Percentiles rank a stretch among this genome's conserved stretches.
These are phyloP conservation scores for Elaphurus davidianus DNA, from an alignment of 2,113 vertebrate species.

Conservation along the genomic window DNA sequence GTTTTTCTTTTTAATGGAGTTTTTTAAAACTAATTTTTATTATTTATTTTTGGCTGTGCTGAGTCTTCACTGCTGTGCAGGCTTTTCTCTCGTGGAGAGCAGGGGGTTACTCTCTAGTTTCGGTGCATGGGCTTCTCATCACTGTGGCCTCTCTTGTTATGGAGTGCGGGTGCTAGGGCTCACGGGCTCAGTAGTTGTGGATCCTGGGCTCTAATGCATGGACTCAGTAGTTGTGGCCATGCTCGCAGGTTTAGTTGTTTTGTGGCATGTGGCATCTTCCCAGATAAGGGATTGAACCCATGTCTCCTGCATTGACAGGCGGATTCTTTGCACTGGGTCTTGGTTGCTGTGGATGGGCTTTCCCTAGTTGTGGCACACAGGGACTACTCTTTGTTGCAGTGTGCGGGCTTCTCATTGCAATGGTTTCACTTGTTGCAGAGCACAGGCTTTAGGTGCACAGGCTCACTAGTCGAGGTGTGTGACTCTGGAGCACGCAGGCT, in stretches of 20 bases:
- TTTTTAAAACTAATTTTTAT: not conserved
- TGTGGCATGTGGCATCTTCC: not conserved
- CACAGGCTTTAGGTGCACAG: not conserved
- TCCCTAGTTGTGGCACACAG: not conserved
- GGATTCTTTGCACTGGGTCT: not conserved
- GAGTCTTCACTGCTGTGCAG: not conserved
- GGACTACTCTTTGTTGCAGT: not conserved
- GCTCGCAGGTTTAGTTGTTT: not conserved
- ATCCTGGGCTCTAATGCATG: not conserved
- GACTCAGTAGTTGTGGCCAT: not conserved
- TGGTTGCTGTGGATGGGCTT: not conserved
- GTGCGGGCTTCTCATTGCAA: not conserved
- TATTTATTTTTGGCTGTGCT: not conserved
- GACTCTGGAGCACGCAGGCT: not conserved
- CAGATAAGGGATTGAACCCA: not conserved
- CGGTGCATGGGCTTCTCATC: not conserved
- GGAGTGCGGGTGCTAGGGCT: rapidly evolving
- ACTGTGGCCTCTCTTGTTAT: not conserved
- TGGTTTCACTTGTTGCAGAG: not conserved
- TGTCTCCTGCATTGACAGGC: not conserved
- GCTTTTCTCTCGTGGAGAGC: not conserved
- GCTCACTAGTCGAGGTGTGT: not conserved
- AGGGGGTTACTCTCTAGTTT: not conserved
- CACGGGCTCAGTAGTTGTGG: not conserved
- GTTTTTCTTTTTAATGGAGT: not conserved